Evolutionary conservation across 2,888 invertebrate genomes (phyloP).

Genomic region (Mesorhabditis spiculigera): DNA sequence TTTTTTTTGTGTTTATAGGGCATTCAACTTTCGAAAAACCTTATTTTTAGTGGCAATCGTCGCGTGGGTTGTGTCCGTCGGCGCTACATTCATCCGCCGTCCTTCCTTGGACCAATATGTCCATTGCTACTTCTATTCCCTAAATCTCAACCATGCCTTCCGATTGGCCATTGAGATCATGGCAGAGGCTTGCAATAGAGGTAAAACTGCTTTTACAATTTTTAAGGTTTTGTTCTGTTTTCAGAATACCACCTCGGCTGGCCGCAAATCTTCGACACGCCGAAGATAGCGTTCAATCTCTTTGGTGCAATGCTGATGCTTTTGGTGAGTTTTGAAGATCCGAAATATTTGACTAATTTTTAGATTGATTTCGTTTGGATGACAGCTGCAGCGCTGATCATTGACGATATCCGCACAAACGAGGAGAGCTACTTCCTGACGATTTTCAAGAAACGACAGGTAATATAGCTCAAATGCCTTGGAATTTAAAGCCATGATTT

Average conservation of each 20-base stretch:
- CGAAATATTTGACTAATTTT: no score
- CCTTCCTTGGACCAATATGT: conserved; percentile 20
- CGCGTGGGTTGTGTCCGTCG: conserved; percentile 22
- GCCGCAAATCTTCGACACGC: conserved; percentile 29
- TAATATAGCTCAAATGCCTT: no score
- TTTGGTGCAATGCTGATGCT: no score
- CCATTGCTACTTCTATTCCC: conserved; percentile 30
- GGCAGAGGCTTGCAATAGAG: conserved; percentile 37
- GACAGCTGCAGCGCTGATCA: conserved; percentile 17
- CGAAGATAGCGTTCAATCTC: neutral
- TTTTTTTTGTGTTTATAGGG: neutral
- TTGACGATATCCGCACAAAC: conserved; percentile 21
- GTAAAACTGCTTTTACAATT: conserved; percentile 15
- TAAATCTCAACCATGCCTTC: conserved; percentile 44
- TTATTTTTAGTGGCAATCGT: conserved; percentile 21
- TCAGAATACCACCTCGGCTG: conserved; percentile 17
- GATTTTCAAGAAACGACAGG: conserved; percentile 6
- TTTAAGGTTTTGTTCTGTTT: neutral
- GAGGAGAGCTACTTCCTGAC: conserved; percentile 23
- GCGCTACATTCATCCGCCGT: conserved; percentile 16
- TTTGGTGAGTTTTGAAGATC: no score
- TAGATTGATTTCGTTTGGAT: conserved; percentile 38
- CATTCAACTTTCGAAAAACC: neutral
- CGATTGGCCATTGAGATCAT: conserved; percentile 33
- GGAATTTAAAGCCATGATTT: no score